Base-by-base conservation (phyloP, 1,140 invertebrate genomes). In the Pissodes strobi region DNA sequence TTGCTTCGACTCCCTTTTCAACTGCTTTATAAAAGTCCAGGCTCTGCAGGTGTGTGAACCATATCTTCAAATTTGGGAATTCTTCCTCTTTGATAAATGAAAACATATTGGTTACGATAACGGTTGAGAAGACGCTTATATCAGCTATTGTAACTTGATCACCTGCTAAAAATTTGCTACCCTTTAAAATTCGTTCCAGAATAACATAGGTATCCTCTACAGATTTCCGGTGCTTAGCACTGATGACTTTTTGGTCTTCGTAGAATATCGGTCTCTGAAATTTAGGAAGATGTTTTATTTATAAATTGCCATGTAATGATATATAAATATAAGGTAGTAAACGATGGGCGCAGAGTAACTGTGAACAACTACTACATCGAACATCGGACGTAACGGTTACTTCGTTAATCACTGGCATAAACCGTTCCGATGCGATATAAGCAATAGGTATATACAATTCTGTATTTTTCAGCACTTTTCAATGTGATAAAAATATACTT, bases 71-170 rank as follows among this genome's bases (percentile, higher is more conserved):
- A 3, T 65, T 67, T 5, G 69, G 62, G 56, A 59, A 69, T 57
- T 66, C 52, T 6, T 25, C 15, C 27, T 39, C 38, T 19, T 64
- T 52, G 10, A 72, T 52, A 2, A 62, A 59, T 30, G 64, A 25
- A 41, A 69, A 18, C 1, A 58, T 9, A 38, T 64, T 39, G 23
- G 23, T 25, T 9, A 57, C 52, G n/a, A 60, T 22, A 25, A 71
- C 19, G 0, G 69, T 49, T 5, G 62, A 58, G 22, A 70, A 30
- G 6, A 66, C 12, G 49, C 71, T 71, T n/a, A 71, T 66, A 49
- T 73, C 71, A 22, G 69, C 71, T 25, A 73, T 68, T 5, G 69
- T 64, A 4, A 70, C 10, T 2, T 21, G 12, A 39, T 70, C 41
- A 9, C 68, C 68, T 15, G 68, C 70, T 10, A 73, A 23, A 60